Conservation (phyloP, 2,797 vertebrate species). For the Acomys russatus region DNA sequence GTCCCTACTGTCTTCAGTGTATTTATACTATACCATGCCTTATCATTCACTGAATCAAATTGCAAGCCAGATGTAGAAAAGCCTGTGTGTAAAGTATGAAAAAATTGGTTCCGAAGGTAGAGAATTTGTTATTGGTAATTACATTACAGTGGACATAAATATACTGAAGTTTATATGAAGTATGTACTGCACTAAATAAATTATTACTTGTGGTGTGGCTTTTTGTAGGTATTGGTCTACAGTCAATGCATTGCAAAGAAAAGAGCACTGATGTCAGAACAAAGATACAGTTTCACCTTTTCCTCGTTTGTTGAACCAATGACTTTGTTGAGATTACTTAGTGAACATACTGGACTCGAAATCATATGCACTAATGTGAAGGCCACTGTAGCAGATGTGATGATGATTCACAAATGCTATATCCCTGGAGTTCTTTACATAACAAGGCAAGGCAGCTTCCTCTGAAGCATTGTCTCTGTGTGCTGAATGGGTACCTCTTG, state of each 20-base stretch:
- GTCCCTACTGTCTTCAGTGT: background rate
- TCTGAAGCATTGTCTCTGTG: background rate
- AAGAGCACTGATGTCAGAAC: no score
- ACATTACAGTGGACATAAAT: background rate
- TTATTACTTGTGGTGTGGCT: background rate
- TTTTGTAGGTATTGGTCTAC: background rate
- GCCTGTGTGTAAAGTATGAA: rapidly evolving
- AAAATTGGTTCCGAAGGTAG: background rate
- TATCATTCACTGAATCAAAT: background rate
- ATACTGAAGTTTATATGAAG: background rate
- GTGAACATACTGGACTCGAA: background rate
- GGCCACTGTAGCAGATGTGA: no score
- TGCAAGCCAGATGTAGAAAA: background rate
- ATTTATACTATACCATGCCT: background rate
- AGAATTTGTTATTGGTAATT: background rate
- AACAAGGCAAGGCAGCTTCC: background rate
- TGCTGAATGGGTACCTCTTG: background rate
- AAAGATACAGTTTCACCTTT: background rate
- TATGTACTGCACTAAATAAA: background rate
- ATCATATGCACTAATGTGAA: background rate
- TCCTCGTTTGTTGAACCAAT: background rate
- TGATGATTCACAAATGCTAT: background rate
- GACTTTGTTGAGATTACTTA: background rate
- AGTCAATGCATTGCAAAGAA: background rate
- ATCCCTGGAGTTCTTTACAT: background rate